Conservation (phyloP, 30 jellyfish, hydroid and myxozoan genomes). For the Aurelia aurita complex sp. Pacific region DNA sequence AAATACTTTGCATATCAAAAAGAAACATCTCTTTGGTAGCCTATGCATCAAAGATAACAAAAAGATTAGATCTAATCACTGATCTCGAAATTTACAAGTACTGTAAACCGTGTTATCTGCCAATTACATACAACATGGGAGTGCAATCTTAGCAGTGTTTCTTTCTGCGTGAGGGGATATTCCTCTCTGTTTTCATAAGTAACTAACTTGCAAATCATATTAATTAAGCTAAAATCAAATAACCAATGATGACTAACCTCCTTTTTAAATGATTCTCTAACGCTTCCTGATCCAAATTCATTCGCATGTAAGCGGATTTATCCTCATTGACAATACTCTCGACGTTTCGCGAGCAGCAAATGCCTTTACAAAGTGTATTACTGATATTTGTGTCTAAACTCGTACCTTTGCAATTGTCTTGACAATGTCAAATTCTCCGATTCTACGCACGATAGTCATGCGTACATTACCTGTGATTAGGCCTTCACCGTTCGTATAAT, state of each 20-base stretch:
- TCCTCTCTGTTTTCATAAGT: too few species aligned
- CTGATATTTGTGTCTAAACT: slow-evolving; percentile 7
- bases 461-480: slow-evolving; percentile 50
- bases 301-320: slow-evolving; percentile 21
- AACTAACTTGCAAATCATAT: too few species aligned
- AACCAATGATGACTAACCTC: background rate
- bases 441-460: slow-evolving; percentile 45
- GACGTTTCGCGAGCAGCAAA: background rate
- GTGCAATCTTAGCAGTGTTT: too few species aligned
- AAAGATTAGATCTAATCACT: slow-evolving; percentile 49
- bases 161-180: too few species aligned
- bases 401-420: slow-evolving; percentile 38
- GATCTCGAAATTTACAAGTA: background rate
- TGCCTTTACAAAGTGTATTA: slow-evolving; percentile 22
- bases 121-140: too few species aligned
- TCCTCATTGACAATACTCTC: background rate
- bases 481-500: slow-evolving; percentile 44
- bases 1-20: too few species aligned
- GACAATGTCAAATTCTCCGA: slow-evolving; percentile 38
- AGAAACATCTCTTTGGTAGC: too few species aligned
- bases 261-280: background rate
- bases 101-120: too few species aligned
- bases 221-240: too few species aligned
- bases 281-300: slow-evolving; percentile 14
- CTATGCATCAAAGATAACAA: slow-evolving; percentile 12